Evolutionary conservation across 2,113 vertebrate species (phyloP).

Genomic region (Heptranchias perlo): DNA sequence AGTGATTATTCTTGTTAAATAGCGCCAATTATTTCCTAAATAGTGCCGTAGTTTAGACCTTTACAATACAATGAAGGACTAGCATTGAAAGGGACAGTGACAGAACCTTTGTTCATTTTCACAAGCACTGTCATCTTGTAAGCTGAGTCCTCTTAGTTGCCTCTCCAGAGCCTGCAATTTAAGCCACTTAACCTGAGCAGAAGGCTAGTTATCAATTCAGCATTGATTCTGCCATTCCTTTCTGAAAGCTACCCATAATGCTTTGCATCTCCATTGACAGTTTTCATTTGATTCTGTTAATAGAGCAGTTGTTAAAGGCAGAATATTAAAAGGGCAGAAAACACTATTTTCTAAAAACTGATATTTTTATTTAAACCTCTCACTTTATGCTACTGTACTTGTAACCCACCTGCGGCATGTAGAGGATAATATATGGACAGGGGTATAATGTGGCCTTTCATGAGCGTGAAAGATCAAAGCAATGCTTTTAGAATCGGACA

Average conservation of each 20-base stretch:
- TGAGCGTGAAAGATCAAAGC: not conserved
- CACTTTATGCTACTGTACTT: not conserved
- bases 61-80: not conserved
- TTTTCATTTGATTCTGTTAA: slow-evolving; percentile 39
- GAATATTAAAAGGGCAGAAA: not conserved
- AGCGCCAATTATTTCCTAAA: slow-evolving; percentile 7
- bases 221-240: slow-evolving; percentile 52
- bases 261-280: slow-evolving; percentile 43
- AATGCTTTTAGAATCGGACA: not conserved
- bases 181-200: slow-evolving; percentile 53
- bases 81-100: not conserved
- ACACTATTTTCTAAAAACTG: not conserved
- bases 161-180: slow-evolving; percentile 48
- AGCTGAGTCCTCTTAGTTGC: slow-evolving; percentile 44
- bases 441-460: not conserved
- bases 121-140: slow-evolving; percentile 30
- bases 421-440: not conserved
- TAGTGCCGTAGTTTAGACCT: not conserved
- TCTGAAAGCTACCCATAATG: slow-evolving; percentile 47
- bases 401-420: too few species aligned
- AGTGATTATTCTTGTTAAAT: slow-evolving; percentile 4
- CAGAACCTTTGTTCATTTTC: slow-evolving; percentile 1
- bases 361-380: not conserved
- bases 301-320: not conserved
- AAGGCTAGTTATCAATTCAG: slow-evolving; percentile 51